phyloP scores from a whole-genome alignment of 2,797 vertebrate genomes.

The Chiroxiphia lanceolata region DNA sequence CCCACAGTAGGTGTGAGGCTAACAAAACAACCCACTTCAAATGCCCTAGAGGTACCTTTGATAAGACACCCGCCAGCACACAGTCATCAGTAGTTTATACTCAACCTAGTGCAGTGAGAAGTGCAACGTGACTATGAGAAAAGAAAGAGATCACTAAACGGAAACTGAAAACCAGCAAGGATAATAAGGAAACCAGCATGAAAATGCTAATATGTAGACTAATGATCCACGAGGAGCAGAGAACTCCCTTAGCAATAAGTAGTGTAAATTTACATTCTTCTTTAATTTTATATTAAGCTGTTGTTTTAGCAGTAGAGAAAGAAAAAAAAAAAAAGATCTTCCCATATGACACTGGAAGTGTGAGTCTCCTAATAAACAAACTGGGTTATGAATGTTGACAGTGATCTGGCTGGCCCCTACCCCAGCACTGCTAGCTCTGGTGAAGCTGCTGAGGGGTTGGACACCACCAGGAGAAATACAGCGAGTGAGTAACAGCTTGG shows the following conservation, averaged over 20 bases:
- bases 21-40: background rate
- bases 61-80: background rate
- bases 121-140: background rate
- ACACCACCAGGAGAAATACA: background rate
- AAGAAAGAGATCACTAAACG: background rate
- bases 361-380: background rate
- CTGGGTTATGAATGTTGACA: rapidly evolving
- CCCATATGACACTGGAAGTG: background rate
- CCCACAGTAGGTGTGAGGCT: background rate
- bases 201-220: background rate
- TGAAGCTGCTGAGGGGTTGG: background rate
- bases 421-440: rapidly evolving
- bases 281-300: background rate
- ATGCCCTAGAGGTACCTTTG: background rate
- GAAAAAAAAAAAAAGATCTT: background rate
- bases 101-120: background rate
- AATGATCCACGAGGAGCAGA: background rate
- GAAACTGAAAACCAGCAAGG: background rate
- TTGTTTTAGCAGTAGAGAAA: background rate
- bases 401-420: rapidly evolving
- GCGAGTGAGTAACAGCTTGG: rapidly evolving
- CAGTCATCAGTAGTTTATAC: background rate
- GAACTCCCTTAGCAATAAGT: background rate
- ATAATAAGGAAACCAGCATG: background rate
- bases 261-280: background rate